Percentiles rank a stretch among this genome's conserved stretches.
Evolutionary conservation across 1,140 invertebrate species (phyloP).

Genomic region (Drosophila miranda): DNA sequence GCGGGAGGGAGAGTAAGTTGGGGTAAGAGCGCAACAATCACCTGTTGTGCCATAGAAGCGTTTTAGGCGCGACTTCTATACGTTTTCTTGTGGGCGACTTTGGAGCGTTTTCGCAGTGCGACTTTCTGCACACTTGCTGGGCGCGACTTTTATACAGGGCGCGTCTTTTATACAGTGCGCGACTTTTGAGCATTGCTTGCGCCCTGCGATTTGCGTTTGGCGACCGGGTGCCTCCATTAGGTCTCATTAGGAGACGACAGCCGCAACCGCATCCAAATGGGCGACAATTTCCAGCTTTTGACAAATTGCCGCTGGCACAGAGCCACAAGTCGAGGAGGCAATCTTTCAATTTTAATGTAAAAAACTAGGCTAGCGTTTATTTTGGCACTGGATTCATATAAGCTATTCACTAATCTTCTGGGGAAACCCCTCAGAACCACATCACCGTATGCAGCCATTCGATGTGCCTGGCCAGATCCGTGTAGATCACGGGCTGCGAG

Average conservation of each 20-base stretch:
- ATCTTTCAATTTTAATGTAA: constrained; percentile 54
- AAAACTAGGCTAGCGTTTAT: constrained; percentile 50
- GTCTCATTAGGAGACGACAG: constrained; percentile 35
- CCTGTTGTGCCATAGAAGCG: constrained; percentile 63
- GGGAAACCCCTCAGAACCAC: constrained; percentile 25
- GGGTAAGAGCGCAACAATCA: constrained; percentile 26
- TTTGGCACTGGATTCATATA: constrained; percentile 50
- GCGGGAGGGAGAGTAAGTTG: constrained; percentile 7
- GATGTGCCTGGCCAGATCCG: constrained; percentile 69
- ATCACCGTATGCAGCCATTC: constrained; percentile 60
- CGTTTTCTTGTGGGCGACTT: constrained; percentile 11
- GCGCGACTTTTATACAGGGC: constrained; percentile 12
- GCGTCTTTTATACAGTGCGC: constrained; percentile 15
- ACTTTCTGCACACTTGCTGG: background rate
- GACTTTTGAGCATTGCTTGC: constrained; percentile 15
- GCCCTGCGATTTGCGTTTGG: constrained; percentile 15
- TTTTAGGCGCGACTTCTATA: constrained; percentile 21
- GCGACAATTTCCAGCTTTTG: constrained; percentile 59
- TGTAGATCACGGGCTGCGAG: constrained; percentile 74
- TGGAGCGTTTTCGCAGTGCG: background rate
- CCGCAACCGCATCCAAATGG: constrained; percentile 59
- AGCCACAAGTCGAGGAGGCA: constrained; percentile 28
- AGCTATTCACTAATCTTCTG: constrained; percentile 2
- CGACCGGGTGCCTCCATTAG: constrained; percentile 25
- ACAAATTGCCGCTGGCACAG: constrained; percentile 53